These are phyloP conservation scores for Formicarius rufipectus DNA, from an alignment of 2,113 vertebrate genomes.

Conservation along the genomic window DNA sequence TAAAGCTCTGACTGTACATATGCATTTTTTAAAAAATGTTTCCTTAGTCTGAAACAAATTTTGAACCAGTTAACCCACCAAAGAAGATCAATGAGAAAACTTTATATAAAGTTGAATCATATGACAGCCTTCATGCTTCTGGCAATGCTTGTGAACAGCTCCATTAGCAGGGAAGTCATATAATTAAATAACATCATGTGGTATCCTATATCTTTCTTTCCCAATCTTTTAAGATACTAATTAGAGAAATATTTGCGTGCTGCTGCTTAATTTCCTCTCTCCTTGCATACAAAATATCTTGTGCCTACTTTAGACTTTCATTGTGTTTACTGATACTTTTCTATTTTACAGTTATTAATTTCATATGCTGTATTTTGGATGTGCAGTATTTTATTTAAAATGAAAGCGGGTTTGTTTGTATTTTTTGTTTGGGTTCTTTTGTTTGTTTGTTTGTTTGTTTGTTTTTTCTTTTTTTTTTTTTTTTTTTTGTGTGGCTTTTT, in stretches of 20 bases:
- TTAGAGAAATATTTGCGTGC: slow-evolving; percentile 50
- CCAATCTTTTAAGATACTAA: slow-evolving; percentile 50
- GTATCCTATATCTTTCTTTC: slow-evolving; percentile 32
- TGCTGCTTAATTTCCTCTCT: slow-evolving; percentile 24
- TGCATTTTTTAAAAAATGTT: background rate
- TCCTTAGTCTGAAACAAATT: slow-evolving; percentile 46
- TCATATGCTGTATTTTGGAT: background rate
- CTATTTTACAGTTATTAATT: background rate
- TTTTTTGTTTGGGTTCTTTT: too few relatives aligned
- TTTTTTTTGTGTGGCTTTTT: too few relatives aligned
- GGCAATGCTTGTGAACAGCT: slow-evolving; percentile 48
- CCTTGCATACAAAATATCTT: background rate
- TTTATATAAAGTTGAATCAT: slow-evolving; percentile 41
- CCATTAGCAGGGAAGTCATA: slow-evolving; percentile 51
- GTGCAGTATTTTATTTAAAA: background rate
- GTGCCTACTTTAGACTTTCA: background rate
- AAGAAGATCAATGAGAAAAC: slow-evolving; percentile 58
- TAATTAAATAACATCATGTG: slow-evolving; percentile 59
- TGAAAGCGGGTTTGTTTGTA: too few relatives aligned
- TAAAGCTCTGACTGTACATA: background rate
- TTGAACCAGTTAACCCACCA: slow-evolving; percentile 53
- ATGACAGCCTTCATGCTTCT: slow-evolving; percentile 39
- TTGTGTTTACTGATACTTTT: background rate
- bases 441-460: too few relatives aligned
- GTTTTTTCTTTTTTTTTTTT: accelerated